Conservation (phyloP, 2,113 vertebrate species). For the Thomomys bottae region DNA sequence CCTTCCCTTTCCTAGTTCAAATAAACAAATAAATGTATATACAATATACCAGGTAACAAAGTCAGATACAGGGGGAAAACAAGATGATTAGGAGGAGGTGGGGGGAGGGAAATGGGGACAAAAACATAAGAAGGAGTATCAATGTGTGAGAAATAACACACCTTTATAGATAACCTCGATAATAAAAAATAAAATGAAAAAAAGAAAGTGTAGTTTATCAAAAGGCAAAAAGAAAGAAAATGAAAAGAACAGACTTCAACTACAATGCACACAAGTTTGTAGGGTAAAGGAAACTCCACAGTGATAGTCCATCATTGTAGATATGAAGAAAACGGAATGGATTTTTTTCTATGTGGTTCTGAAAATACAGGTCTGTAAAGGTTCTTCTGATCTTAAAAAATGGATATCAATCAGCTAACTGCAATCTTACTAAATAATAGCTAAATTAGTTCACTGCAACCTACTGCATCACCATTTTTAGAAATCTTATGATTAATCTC, state of each 20-base stretch:
- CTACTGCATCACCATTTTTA: neutral
- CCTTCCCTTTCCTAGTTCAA: too few species aligned
- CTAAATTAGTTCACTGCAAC: neutral
- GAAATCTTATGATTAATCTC: constrained; percentile 9
- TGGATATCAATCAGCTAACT: constrained; percentile 12
- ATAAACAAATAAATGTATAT: too few species aligned
- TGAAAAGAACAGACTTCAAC: neutral
- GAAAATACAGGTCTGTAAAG: neutral
- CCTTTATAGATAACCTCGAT: too few species aligned
- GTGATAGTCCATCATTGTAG: neutral
- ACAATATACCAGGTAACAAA: too few species aligned
- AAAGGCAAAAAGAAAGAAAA: neutral
- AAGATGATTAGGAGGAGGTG: too few species aligned
- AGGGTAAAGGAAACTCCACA: neutral
- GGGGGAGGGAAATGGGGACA: too few species aligned
- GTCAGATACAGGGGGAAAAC: too few species aligned
- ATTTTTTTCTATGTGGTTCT: neutral
- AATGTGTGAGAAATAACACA: too few species aligned
- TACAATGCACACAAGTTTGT: neutral
- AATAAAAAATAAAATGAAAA: too few species aligned
- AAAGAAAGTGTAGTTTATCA: constrained; percentile 48
- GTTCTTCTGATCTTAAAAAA: neutral
- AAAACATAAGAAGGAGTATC: too few species aligned
- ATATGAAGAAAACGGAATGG: too few species aligned
- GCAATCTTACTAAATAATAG: neutral